phyloP scores from a whole-genome alignment of 2,113 vertebrate species.

The Callospermophilus lateralis region DNA sequence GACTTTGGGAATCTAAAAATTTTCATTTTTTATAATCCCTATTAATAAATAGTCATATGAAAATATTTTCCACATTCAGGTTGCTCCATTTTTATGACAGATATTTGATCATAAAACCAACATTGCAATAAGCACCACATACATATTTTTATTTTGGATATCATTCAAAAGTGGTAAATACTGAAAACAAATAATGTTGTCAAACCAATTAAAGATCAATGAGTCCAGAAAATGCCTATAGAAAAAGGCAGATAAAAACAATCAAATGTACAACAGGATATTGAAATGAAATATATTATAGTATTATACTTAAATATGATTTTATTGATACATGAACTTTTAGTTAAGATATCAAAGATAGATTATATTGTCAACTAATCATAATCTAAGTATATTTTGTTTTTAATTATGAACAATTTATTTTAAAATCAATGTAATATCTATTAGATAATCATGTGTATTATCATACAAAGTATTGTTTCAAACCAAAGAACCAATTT shows the following conservation, averaged over 20 bases:
- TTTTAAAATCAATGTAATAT: background rate
- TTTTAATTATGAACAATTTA: background rate
- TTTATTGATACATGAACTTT: background rate
- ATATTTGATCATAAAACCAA: background rate
- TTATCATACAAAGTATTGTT: background rate
- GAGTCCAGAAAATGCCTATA: background rate
- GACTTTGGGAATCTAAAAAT: background rate
- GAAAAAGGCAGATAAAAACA: background rate
- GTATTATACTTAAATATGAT: slow-evolving; percentile 8
- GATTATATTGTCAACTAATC: background rate
- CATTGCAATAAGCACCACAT: background rate
- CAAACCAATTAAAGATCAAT: background rate
- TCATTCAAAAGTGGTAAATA: background rate
- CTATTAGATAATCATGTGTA: background rate
- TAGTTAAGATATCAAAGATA: background rate
- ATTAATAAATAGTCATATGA: background rate
- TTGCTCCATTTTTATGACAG: background rate
- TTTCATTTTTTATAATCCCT: background rate
- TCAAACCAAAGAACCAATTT: background rate
- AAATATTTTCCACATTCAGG: background rate
- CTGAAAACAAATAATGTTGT: background rate
- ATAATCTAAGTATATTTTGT: background rate
- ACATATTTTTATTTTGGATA: background rate
- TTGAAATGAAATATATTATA: slow-evolving; percentile 37
- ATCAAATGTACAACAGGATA: background rate